phyloP scores from a whole-genome alignment of 2,888 invertebrate genomes.

The Pyrrhosoma nymphula region DNA sequence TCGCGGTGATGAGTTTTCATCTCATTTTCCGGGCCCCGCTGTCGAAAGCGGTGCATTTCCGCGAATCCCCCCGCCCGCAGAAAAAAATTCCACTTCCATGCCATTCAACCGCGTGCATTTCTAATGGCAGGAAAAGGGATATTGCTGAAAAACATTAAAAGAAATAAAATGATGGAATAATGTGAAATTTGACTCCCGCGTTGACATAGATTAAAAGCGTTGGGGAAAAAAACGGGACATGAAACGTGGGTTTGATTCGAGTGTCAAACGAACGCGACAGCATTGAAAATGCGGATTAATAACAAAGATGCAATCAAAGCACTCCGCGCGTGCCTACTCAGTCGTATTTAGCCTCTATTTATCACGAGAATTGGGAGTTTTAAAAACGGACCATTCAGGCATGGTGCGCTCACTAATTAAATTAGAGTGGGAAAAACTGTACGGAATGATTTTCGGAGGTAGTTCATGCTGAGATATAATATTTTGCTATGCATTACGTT shows the following conservation, averaged over 20 bases:
- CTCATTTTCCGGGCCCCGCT: background rate
- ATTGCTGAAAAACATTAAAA: background rate
- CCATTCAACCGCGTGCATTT: background rate
- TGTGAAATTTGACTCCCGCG: conserved; percentile 17
- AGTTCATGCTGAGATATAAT: background rate
- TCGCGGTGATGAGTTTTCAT: background rate
- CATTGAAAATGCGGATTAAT: conserved; percentile 8
- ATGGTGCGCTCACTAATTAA: background rate
- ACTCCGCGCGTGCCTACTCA: background rate
- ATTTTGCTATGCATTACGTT: background rate
- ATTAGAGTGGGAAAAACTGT: background rate
- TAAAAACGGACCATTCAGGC: background rate
- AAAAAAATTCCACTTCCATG: background rate
- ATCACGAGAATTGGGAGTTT: background rate
- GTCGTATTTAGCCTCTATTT: background rate
- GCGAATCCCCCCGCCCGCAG: background rate
- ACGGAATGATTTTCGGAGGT: background rate
- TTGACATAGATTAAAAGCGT: background rate
- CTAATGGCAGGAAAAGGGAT: conserved; percentile 19
- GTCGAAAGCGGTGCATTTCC: background rate
- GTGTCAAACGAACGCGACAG: conserved; percentile 27
- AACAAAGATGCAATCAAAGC: conserved; percentile 27
- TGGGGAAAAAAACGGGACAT: background rate
- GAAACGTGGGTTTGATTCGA: background rate
- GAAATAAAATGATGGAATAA: background rate